A percentile compares a stretch with the other conserved stretches of the same genome.
These are phyloP conservation scores for Cynocephalus volans DNA, from an alignment of 2,113 vertebrate species.

Conservation along the genomic window DNA sequence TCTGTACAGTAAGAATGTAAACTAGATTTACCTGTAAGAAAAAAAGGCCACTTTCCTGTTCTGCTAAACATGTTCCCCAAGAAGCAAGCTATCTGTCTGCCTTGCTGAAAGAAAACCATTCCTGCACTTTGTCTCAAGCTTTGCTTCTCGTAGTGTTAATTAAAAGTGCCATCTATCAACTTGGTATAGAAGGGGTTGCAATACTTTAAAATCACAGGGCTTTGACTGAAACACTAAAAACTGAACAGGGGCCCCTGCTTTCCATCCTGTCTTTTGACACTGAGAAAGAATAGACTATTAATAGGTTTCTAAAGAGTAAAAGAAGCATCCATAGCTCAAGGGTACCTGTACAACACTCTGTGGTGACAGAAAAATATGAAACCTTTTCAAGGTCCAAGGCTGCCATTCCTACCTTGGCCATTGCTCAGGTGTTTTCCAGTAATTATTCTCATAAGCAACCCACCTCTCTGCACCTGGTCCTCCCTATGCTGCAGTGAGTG, in stretches of 20 bases:
- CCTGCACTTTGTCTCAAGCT: neutral
- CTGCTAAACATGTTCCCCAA: neutral
- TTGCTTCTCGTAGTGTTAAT: slow-evolving; percentile 67
- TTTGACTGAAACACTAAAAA: slow-evolving; percentile 1
- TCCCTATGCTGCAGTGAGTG: neutral
- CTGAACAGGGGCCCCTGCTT: slow-evolving; percentile 71
- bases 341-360: slow-evolving; percentile 57
- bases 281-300: slow-evolving; percentile 39
- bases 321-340: slow-evolving; percentile 69
- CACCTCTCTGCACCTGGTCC: neutral
- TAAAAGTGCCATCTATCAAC: slow-evolving; percentile 87
- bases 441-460: slow-evolving; percentile 38
- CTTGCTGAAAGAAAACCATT: neutral
- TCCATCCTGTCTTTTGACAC: slow-evolving; percentile 80
- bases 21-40: slow-evolving; percentile 43
- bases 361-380: slow-evolving; percentile 41
- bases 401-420: slow-evolving; percentile 25
- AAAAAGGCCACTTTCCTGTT: neutral
- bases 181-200: neutral
- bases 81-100: neutral
- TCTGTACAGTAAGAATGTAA: slow-evolving; percentile 59
- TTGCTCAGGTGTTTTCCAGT: slow-evolving; percentile 24
- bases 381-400: neutral
- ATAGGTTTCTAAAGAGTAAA: slow-evolving; percentile 73
- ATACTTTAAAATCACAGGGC: neutral